A percentile compares a stretch with the other conserved stretches of the same genome.
phyloP scores from a whole-genome alignment of 2,113 vertebrate genomes.

The Felis chaus region DNA sequence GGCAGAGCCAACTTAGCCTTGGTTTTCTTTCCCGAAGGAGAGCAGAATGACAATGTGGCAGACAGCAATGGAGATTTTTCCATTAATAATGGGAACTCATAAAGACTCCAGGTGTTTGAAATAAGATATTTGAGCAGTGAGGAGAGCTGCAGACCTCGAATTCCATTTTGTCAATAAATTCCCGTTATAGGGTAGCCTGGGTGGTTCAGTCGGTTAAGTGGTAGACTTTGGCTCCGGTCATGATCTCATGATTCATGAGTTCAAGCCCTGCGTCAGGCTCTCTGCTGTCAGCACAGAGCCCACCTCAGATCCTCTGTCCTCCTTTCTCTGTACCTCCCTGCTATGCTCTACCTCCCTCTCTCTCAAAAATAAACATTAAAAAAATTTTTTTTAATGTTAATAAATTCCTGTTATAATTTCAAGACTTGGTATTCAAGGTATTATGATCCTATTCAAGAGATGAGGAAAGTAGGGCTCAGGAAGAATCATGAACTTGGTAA shows the following conservation, averaged over 20 bases:
- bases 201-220: too few species aligned
- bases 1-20: neutral
- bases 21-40: constrained; percentile 28
- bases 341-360: too few species aligned
- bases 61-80: neutral
- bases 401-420: neutral
- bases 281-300: too few species aligned
- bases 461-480: neutral
- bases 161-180: constrained; percentile 21
- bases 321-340: too few species aligned
- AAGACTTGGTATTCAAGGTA: neutral
- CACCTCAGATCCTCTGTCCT: too few species aligned
- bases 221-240: too few species aligned
- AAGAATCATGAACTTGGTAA: neutral
- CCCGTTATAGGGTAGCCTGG: neutral
- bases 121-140: neutral
- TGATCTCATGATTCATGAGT: too few species aligned
- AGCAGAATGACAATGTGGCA: neutral
- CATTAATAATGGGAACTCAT: neutral
- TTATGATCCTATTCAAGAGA: neutral
- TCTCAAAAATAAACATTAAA: too few species aligned
- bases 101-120: constrained; percentile 14
- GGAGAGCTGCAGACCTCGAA: neutral
- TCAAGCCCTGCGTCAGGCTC: too few species aligned
- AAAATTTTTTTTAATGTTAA: neutral